A percentile compares a stretch with the other conserved stretches of the same genome.
Evolutionary conservation across 2,888 invertebrate species (phyloP).

Genomic region (Cheilosia pagana): DNA sequence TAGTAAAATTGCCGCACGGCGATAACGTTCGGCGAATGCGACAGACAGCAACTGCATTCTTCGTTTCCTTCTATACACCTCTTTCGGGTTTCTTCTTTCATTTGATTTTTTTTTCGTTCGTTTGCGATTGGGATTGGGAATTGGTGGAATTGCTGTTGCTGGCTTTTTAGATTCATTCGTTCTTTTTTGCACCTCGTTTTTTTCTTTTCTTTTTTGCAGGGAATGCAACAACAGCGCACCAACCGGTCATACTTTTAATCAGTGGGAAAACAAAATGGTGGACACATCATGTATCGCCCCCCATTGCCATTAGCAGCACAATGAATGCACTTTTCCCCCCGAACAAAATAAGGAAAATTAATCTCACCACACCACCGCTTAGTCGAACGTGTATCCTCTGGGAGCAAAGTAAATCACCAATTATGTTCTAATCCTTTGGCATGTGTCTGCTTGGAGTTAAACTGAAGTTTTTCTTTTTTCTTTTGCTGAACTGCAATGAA

Average conservation of each 20-base stretch:
- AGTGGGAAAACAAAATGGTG: constrained; percentile 81
- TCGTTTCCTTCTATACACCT: constrained; percentile 33
- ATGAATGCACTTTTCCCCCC: constrained; percentile 27
- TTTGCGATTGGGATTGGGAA: neutral
- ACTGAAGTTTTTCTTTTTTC: constrained; percentile 3
- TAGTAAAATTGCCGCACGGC: neutral
- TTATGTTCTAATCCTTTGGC: constrained; percentile 20
- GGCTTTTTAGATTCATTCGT: constrained; percentile 25
- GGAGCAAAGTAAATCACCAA: constrained; percentile 15
- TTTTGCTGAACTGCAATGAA: neutral
- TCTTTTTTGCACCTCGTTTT: neutral
- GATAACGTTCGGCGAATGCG: constrained; percentile 51
- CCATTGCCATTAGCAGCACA: constrained; percentile 39
- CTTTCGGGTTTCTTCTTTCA: constrained; percentile 1
- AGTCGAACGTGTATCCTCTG: neutral
- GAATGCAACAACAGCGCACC: constrained; percentile 76
- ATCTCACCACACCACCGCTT: constrained; percentile 49
- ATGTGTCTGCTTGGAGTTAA: neutral
- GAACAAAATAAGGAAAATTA: neutral
- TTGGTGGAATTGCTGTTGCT: constrained; percentile 6
- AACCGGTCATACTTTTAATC: constrained; percentile 70
- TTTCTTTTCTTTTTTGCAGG: constrained; percentile 21
- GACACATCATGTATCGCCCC: constrained; percentile 72
- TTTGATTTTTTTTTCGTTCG: neutral
- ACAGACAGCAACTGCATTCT: constrained; percentile 67